Conservation (phyloP, 2,113 vertebrate species). For the Accipiter cooperii region DNA sequence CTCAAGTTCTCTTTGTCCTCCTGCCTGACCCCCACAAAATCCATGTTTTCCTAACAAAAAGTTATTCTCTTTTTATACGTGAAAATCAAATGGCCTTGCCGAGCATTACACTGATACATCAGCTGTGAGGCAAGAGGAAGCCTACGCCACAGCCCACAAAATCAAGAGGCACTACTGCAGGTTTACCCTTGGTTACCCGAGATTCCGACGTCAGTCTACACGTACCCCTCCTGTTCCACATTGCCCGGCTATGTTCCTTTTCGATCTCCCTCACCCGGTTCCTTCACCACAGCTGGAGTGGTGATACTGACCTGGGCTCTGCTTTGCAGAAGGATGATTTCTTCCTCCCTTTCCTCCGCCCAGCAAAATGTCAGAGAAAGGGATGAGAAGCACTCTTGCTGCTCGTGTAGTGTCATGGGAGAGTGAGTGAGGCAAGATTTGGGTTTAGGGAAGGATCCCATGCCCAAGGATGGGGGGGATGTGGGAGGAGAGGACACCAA, state of each 20-base stretch:
- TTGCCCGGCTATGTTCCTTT: not conserved
- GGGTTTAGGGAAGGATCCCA: not conserved
- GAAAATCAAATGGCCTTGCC: not conserved
- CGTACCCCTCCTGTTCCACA: rapidly evolving
- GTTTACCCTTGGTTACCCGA: not conserved
- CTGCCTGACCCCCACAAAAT: not conserved
- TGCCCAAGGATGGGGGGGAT: too few relatives aligned
- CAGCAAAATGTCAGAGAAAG: not conserved
- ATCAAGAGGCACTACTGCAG: not conserved
- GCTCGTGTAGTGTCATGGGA: not conserved
- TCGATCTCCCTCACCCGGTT: not conserved
- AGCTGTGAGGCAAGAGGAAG: not conserved
- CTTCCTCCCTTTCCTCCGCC: not conserved
- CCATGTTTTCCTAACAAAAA: not conserved
- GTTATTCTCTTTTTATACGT: not conserved
- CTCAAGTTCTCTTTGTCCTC: not conserved
- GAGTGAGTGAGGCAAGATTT: not conserved
- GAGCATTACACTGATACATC: not conserved
- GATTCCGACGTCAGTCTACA: not conserved
- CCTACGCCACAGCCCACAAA: not conserved
- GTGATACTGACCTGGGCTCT: not conserved
- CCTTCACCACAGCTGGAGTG: not conserved
- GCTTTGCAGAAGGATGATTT: not conserved
- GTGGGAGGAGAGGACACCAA: not conserved
- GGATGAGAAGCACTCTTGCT: not conserved